Conservation (phyloP, 1,140 invertebrate genomes). For the Littorina saxatilis region DNA sequence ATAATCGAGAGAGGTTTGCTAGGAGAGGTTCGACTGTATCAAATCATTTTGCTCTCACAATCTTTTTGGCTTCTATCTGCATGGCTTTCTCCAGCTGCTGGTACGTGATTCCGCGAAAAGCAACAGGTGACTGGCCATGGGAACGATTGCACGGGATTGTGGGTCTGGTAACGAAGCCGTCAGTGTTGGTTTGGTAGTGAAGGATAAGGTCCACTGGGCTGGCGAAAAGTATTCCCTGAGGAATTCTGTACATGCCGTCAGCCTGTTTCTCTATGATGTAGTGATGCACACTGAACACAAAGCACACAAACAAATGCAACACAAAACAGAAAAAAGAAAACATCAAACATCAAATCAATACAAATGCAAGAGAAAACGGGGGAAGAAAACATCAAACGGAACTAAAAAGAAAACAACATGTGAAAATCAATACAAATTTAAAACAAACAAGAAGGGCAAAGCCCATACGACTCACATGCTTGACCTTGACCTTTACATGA, state of each 20-base stretch:
- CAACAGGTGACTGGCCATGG: slow-evolving; percentile 69
- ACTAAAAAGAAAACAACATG: neutral
- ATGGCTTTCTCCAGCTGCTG: slow-evolving; percentile 74
- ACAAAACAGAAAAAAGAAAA: neutral
- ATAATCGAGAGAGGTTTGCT: too few species aligned
- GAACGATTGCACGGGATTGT: slow-evolving; percentile 70
- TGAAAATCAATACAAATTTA: too few species aligned
- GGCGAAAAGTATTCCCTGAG: slow-evolving; percentile 66
- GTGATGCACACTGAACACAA: slow-evolving; percentile 73
- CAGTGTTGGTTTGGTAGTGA: slow-evolving; percentile 64
- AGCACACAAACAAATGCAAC: neutral
- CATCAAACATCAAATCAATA: neutral
- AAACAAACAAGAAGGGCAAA: too few species aligned
- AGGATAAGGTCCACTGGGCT: slow-evolving; percentile 72
- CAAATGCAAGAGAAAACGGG: neutral
- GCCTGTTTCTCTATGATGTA: slow-evolving; percentile 73
- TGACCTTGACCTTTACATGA: too few species aligned
- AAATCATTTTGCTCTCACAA: slow-evolving; percentile 37
- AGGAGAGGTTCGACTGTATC: neutral
- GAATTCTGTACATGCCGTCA: slow-evolving; percentile 72
- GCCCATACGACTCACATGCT: too few species aligned
- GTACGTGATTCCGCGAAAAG: slow-evolving; percentile 75
- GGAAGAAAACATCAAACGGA: neutral
- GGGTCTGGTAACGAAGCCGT: slow-evolving; percentile 72
- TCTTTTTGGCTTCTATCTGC: slow-evolving; percentile 66